Percentiles rank a stretch among this genome's conserved stretches.
phyloP scores from a whole-genome alignment of 2,797 vertebrate genomes.

The Lagorchestes hirsutus region DNA sequence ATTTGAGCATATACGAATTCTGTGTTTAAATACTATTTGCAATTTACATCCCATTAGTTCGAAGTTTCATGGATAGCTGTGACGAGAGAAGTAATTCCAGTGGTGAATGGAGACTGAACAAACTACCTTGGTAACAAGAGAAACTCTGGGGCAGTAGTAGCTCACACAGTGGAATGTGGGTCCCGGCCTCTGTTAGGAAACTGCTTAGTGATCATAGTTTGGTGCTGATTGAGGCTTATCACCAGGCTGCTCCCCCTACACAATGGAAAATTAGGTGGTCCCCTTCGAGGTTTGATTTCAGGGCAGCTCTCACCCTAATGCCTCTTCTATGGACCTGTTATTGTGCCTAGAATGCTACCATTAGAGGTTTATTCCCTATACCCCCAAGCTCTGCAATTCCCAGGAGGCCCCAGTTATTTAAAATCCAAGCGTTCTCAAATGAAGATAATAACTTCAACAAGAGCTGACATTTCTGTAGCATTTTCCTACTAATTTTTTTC shows the following conservation, averaged over 20 bases:
- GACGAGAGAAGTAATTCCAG: conserved; percentile 51
- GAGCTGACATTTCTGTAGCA: background rate
- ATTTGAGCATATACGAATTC: conserved; percentile 76
- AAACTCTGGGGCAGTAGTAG: background rate
- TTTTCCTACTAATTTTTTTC: background rate
- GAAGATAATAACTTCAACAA: background rate
- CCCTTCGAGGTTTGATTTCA: background rate
- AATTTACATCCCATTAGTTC: conserved; percentile 76
- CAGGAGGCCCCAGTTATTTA: background rate
- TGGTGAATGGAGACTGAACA: conserved; percentile 23
- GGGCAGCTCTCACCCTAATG: background rate
- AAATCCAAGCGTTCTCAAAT: background rate
- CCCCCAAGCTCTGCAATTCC: background rate
- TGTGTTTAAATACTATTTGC: conserved; percentile 67
- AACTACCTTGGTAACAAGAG: conserved; percentile 30
- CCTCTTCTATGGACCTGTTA: background rate
- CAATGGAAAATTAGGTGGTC: background rate
- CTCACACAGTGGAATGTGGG: background rate
- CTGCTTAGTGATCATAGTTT: background rate
- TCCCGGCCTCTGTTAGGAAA: background rate
- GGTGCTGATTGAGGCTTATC: background rate
- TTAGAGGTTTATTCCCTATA: background rate
- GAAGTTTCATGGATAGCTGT: conserved; percentile 54
- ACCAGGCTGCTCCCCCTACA: background rate
- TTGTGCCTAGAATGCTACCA: background rate